These are phyloP conservation scores for Sericinus montela DNA, from an alignment of 2,888 invertebrate species.

Conservation along the genomic window DNA sequence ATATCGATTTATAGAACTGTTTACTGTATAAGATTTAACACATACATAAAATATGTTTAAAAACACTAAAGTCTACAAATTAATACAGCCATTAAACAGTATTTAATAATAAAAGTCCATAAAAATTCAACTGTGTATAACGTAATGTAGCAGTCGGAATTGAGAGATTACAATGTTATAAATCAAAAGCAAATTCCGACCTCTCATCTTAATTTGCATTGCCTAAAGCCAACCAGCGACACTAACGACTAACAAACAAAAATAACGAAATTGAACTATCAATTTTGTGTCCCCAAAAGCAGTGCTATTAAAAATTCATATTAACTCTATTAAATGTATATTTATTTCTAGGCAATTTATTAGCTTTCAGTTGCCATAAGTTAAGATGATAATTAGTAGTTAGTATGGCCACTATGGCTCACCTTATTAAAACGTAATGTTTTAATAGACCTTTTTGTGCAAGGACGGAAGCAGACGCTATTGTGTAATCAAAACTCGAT, in stretches of 20 bases:
- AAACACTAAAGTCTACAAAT: not conserved
- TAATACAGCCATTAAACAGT: constrained; percentile 1
- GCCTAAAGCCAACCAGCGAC: constrained; percentile 55
- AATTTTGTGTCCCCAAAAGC: constrained; percentile 54
- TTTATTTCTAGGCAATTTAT: constrained; percentile 29
- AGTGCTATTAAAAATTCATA: constrained; percentile 46
- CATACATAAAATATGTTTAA: too few species aligned
- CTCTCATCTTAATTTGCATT: constrained; percentile 72
- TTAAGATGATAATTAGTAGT: not conserved
- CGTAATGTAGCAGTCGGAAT: constrained; percentile 18
- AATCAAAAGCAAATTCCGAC: constrained; percentile 60
- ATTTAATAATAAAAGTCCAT: constrained; percentile 9
- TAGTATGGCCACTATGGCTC: constrained; percentile 11
- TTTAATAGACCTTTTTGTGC: too few species aligned
- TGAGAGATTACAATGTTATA: constrained; percentile 51
- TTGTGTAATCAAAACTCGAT: too few species aligned
- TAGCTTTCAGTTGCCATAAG: constrained; percentile 34
- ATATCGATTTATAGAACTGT: too few species aligned
- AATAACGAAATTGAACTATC: constrained; percentile 68
- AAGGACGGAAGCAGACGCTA: too few species aligned
- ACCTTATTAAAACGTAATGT: too few species aligned
- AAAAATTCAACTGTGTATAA: constrained; percentile 10
- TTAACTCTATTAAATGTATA: constrained; percentile 46
- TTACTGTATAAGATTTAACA: too few species aligned
- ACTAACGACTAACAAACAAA: constrained; percentile 67